Percentiles rank a stretch among this genome's conserved stretches.
Evolutionary conservation across 2,888 invertebrate genomes (phyloP).

Genomic region (Rhingia rostrata): DNA sequence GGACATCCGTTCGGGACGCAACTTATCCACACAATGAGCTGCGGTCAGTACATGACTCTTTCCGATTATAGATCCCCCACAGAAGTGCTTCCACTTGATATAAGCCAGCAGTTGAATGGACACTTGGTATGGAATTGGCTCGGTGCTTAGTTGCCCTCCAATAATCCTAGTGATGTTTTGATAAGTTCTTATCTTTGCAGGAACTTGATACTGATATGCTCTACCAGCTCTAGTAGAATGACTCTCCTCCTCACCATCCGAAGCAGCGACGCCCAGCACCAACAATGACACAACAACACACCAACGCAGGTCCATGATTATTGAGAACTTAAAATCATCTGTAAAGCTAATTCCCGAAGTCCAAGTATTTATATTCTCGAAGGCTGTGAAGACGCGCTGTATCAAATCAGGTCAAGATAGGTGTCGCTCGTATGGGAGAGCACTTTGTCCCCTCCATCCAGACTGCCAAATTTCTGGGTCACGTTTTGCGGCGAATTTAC

Average conservation of each 20-base stretch:
- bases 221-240: slow-evolving; percentile 1
- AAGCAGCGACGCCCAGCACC: slow-evolving; percentile 16
- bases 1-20: slow-evolving; percentile 76
- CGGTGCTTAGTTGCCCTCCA: slow-evolving; percentile 77
- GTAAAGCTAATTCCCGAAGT: slow-evolving; percentile 17
- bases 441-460: slow-evolving; percentile 4
- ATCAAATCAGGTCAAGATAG: slow-evolving; percentile 57
- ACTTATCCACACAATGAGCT: slow-evolving; percentile 80
- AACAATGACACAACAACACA: slow-evolving; percentile 32
- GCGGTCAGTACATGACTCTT: slow-evolving; percentile 80
- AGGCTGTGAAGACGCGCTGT: slow-evolving; percentile 4
- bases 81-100: slow-evolving; percentile 80
- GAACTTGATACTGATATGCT: neutral
- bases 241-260: slow-evolving; percentile 7
- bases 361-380: slow-evolving; percentile 55
- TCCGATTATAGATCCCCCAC: slow-evolving; percentile 81
- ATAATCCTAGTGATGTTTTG: slow-evolving; percentile 77
- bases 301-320: slow-evolving; percentile 38
- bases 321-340: slow-evolving; percentile 33
- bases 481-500: slow-evolving; percentile 17
- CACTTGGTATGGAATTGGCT: slow-evolving; percentile 81
- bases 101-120: slow-evolving; percentile 78
- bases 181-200: neutral
- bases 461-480: slow-evolving; percentile 26
- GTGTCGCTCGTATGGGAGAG: slow-evolving; percentile 13